Percentiles rank a stretch among this genome's conserved stretches.
Conservation (phyloP, 2,113 vertebrate genomes). For the Ardeotis arabs region DNA sequence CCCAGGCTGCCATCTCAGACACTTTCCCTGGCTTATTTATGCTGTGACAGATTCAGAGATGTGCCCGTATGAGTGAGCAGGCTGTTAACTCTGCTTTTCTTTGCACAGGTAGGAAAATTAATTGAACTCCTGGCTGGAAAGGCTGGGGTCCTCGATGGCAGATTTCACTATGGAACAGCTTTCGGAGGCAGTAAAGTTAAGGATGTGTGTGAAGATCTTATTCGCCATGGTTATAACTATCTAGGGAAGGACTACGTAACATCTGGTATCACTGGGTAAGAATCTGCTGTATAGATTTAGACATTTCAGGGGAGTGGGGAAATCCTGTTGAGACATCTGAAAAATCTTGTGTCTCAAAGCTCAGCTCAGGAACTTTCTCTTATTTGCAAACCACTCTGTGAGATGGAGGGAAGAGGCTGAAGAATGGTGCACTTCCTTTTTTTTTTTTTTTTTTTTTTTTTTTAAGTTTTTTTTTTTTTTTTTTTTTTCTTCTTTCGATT, state of each 20-base stretch:
- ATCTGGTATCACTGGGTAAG: conserved; percentile 98
- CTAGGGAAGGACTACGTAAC: conserved; percentile 98
- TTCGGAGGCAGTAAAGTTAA: conserved; percentile 99
- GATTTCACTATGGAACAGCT: conserved; percentile 96
- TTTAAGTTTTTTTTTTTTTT: neutral
- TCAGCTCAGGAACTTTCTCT: neutral
- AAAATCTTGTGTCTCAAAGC: neutral
- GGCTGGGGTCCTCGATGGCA: conserved; percentile 91
- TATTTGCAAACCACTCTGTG: neutral
- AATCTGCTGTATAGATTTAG: neutral
- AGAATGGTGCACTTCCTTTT: neutral
- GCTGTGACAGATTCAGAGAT: neutral
- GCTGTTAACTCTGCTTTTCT: neutral
- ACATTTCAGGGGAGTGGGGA: neutral
- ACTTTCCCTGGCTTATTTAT: neutral
- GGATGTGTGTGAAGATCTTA: conserved; percentile 97
- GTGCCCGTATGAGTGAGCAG: neutral
- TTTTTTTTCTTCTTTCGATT: neutral
- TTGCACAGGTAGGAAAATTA: conserved; percentile 90
- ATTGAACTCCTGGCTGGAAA: conserved; percentile 97
- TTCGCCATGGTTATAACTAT: conserved; percentile 97
- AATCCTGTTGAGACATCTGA: conserved; percentile 9
- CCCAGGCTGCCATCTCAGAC: neutral
- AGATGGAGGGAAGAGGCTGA: neutral
- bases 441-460: neutral